These are phyloP conservation scores for Lagria hirta DNA, from an alignment of 2,888 invertebrate species.

Conservation along the genomic window DNA sequence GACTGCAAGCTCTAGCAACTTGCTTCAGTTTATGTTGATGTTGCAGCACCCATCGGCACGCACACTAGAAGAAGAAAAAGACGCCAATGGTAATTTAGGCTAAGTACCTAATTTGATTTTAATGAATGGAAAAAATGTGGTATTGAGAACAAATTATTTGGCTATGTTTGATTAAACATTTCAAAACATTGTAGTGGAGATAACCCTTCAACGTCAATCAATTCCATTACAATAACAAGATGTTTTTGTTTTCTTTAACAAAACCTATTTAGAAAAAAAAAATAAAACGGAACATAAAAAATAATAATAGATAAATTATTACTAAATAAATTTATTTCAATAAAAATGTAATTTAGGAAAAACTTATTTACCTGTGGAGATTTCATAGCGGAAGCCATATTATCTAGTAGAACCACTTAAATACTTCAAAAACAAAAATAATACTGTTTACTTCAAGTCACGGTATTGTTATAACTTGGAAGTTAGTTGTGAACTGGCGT, in stretches of 20 bases:
- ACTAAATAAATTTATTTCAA: too few relatives aligned
- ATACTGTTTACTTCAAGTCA: too few relatives aligned
- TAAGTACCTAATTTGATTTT: not conserved
- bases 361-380: too few relatives aligned
- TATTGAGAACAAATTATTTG: not conserved
- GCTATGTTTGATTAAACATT: constrained; percentile 3
- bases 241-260: constrained; percentile 25
- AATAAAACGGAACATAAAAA: too few relatives aligned
- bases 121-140: not conserved
- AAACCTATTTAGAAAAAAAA: constrained; percentile 25
- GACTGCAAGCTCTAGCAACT: constrained; percentile 47
- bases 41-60: constrained; percentile 67
- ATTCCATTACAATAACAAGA: constrained; percentile 23
- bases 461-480: constrained; percentile 8
- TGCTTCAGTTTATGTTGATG: constrained; percentile 71
- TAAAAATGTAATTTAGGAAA: too few relatives aligned
- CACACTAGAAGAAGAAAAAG: constrained; percentile 52
- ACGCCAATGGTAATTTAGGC: not conserved
- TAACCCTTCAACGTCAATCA: constrained; percentile 14
- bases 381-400: too few relatives aligned
- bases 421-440: too few relatives aligned
- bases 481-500: constrained; percentile 14
- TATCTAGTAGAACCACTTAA: too few relatives aligned
- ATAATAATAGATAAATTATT: too few relatives aligned
- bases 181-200: constrained; percentile 2